Evolutionary conservation across 2,113 vertebrate species (phyloP).

Genomic region (Centropus bengalensis): DNA sequence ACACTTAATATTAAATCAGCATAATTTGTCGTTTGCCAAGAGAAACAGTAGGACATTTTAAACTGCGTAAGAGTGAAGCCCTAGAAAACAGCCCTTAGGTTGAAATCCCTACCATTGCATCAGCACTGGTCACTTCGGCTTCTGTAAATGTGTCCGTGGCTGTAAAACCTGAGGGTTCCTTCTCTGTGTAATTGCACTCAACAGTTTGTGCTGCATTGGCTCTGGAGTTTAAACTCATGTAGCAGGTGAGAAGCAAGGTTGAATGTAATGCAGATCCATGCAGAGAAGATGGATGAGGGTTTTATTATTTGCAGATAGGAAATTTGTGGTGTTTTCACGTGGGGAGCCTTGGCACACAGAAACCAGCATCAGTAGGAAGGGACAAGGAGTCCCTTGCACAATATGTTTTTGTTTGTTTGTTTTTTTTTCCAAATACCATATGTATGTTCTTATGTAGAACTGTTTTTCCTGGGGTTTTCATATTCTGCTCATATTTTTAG

Average conservation of each 20-base stretch:
- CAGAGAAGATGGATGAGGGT: neutral
- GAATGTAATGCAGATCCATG: neutral
- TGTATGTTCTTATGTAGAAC: neutral
- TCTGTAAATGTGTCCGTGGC: neutral
- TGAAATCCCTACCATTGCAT: neutral
- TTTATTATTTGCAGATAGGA: neutral
- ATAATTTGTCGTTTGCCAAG: accelerated
- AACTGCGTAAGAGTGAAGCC: neutral
- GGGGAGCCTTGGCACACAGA: neutral
- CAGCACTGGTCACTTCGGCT: neutral
- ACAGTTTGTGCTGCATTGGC: neutral
- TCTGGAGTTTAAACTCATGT: accelerated
- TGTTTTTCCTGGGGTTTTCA: neutral
- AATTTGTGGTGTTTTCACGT: neutral
- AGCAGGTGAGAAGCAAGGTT: neutral
- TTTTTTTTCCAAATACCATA: neutral
- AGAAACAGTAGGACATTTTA: neutral
- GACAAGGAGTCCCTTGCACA: neutral
- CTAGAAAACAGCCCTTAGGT: neutral
- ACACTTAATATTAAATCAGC: neutral
- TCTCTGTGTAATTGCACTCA: accelerated
- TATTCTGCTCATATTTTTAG: neutral
- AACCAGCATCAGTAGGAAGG: neutral
- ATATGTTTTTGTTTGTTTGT: neutral
- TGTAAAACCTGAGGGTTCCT: neutral